Conservation (phyloP, 2,797 vertebrate genomes). For the Naso thynnoides region DNA sequence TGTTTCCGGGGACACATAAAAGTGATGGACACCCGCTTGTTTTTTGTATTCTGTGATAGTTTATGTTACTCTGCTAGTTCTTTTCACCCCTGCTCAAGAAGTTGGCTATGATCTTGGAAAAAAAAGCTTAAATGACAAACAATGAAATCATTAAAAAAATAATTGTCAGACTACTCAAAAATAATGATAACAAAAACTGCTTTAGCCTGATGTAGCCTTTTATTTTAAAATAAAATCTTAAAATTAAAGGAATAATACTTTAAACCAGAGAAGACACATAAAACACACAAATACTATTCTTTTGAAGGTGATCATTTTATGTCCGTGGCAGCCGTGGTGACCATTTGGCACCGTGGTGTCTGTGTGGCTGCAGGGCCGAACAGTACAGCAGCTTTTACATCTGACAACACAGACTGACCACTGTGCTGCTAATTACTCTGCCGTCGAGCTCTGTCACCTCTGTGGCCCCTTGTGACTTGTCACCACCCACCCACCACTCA, state of each 20-base stretch:
- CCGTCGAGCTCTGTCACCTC: conserved; percentile 63
- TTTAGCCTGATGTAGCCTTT: too few species aligned
- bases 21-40: too few species aligned
- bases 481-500: conserved; percentile 48
- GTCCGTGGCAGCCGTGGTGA: conserved; percentile 26
- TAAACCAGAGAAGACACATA: neutral
- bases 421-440: conserved; percentile 78
- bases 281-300: neutral
- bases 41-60: too few species aligned
- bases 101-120: too few species aligned
- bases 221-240: too few species aligned
- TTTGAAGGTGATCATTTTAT: conserved; percentile 45
- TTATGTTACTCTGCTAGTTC: too few species aligned
- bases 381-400: conserved; percentile 62
- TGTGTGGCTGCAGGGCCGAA: conserved; percentile 61
- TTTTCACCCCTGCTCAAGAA: too few species aligned
- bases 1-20: too few species aligned
- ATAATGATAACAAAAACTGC: neutral
- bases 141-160: neutral
- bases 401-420: conserved; percentile 72
- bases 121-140: too few species aligned
- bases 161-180: neutral
- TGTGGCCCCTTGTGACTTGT: conserved; percentile 62
- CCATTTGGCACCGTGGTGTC: conserved; percentile 44
- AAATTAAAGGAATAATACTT: neutral